Conservation (phyloP, 2,888 invertebrate genomes). For the Antheraea assamensis region DNA sequence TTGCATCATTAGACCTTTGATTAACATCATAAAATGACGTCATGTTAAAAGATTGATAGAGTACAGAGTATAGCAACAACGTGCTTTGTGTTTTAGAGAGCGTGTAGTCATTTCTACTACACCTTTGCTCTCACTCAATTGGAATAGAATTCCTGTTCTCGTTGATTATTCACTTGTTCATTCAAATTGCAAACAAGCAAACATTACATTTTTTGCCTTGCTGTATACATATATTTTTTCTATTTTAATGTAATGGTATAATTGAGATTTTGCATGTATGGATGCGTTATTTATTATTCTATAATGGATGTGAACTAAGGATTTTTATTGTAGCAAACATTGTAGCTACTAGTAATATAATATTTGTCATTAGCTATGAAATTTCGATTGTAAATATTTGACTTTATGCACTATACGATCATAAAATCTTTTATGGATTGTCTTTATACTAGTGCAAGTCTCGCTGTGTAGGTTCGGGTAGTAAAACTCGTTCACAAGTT, state of each 20-base stretch:
- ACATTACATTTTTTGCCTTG: background rate
- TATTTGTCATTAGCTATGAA: background rate
- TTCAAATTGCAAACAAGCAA: background rate
- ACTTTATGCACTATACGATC: background rate
- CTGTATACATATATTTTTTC: background rate
- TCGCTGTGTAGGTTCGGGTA: slow-evolving; percentile 27
- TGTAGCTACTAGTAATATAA: background rate
- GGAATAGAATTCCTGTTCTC: background rate
- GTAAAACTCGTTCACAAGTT: slow-evolving; percentile 57
- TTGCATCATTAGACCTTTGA: background rate
- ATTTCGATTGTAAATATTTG: background rate
- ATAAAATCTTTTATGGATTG: background rate
- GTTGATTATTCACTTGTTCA: background rate
- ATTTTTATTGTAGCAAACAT: background rate
- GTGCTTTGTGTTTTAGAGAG: background rate
- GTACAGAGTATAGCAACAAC: background rate
- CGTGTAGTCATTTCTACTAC: background rate
- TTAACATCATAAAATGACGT: background rate
- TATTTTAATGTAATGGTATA: background rate
- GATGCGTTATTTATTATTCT: no score
- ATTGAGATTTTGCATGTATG: background rate
- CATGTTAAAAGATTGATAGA: background rate
- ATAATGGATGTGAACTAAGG: background rate
- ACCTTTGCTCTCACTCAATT: background rate
- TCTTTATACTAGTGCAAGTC: background rate